Evolutionary conservation across 2,113 vertebrate species (phyloP).

Genomic region (Sorex fumeus): DNA sequence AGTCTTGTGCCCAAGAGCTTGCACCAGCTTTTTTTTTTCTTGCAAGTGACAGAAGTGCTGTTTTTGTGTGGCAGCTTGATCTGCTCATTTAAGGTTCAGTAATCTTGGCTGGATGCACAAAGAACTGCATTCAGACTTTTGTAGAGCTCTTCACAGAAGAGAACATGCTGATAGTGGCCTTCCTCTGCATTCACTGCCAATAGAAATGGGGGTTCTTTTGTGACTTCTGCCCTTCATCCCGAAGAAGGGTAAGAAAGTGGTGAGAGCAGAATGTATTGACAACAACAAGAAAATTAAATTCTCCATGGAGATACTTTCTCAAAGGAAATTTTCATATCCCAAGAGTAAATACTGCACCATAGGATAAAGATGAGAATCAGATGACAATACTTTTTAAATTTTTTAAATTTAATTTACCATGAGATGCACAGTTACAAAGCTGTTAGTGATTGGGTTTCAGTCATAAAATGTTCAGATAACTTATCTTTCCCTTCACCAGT

Average conservation of each 20-base stretch:
- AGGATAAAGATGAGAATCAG: neutral
- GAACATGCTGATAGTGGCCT: neutral
- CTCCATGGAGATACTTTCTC: neutral
- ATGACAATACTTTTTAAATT: neutral
- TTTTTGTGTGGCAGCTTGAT: constrained; percentile 60
- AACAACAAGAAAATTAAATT: constrained; percentile 16
- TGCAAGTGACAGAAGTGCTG: constrained; percentile 39
- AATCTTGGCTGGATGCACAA: constrained; percentile 14
- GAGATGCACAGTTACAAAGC: too few species aligned
- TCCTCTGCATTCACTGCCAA: neutral
- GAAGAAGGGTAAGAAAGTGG: constrained; percentile 10
- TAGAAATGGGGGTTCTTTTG: neutral
- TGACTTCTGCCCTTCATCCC: neutral
- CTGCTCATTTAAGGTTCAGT: neutral
- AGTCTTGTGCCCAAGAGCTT: neutral
- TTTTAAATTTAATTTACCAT: too few species aligned
- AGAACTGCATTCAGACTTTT: neutral
- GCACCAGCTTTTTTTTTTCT: constrained; percentile 20
- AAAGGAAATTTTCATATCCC: neutral
- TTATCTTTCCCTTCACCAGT: too few species aligned
- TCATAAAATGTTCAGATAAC: too few species aligned
- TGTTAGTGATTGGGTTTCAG: too few species aligned
- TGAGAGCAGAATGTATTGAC: neutral
- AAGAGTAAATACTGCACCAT: neutral
- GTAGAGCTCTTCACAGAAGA: neutral